Conservation (phyloP, 2,888 invertebrate species). For the Leptopilina myrica region DNA sequence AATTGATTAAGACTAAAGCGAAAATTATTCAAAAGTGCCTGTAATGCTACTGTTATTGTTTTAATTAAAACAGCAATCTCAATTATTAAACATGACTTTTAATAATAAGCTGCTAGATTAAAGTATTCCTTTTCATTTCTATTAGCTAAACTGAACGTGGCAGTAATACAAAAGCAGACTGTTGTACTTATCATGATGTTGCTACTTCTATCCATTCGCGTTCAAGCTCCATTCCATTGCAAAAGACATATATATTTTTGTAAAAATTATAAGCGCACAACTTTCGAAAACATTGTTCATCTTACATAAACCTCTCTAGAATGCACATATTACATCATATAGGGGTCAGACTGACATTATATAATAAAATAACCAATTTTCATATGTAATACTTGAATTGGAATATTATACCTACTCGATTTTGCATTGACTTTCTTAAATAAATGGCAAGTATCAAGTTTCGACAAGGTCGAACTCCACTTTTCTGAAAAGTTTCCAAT, state of each 20-base stretch:
- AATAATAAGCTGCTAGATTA: not conserved
- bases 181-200: constrained; percentile 5
- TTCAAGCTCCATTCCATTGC: not conserved
- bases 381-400: no score
- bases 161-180: not conserved
- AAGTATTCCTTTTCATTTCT: not conserved
- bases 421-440: not conserved
- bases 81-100: not conserved
- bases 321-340: no score
- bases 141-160: constrained; percentile 2
- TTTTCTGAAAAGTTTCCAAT: constrained; percentile 6
- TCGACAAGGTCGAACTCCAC: not conserved
- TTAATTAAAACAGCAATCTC: no score
- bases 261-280: not conserved
- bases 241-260: not conserved
- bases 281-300: not conserved
- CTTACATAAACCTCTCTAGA: not conserved
- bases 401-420: not conserved
- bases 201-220: constrained; percentile 1
- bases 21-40: no score
- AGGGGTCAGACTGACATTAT: no score
- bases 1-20: no score
- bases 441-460: not conserved
- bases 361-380: not conserved
- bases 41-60: no score